These are phyloP conservation scores for Ceyx cyanopectus DNA, from an alignment of 2,113 vertebrate genomes.

Conservation along the genomic window DNA sequence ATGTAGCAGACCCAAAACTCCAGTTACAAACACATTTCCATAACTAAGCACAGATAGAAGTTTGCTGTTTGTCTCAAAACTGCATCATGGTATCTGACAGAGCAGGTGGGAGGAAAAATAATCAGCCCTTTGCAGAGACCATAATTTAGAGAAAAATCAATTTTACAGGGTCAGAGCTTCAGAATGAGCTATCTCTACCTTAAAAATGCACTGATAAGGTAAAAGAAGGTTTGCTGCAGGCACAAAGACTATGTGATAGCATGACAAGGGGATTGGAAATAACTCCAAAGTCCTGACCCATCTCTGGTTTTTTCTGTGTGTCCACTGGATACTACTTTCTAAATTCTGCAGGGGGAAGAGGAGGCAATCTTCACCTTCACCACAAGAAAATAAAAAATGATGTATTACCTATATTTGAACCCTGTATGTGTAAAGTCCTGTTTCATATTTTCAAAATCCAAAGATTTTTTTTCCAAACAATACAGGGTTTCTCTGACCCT, in stretches of 20 bases:
- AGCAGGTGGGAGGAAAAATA: not conserved
- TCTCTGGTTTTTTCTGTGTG: not conserved
- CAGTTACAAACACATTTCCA: not conserved
- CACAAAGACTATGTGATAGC: not conserved
- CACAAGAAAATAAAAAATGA: not conserved
- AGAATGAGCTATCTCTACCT: not conserved
- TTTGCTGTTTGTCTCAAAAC: not conserved
- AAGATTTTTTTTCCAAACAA: not conserved
- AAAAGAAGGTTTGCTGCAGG: not conserved
- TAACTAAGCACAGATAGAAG: not conserved
- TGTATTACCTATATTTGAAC: not conserved
- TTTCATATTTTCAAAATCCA: not conserved
- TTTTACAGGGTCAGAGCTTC: not conserved
- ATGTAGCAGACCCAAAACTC: not conserved
- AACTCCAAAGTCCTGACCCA: not conserved
- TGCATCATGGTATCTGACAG: not conserved
- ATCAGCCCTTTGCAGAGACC: not conserved
- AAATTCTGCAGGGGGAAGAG: not conserved
- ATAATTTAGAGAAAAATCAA: not conserved
- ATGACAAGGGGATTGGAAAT: not conserved
- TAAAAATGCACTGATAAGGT: not conserved
- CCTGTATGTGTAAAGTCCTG: rapidly evolving
- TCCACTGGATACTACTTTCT: not conserved
- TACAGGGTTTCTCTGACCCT: not conserved
- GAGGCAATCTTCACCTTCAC: not conserved